Base-by-base conservation (phyloP, 2,113 vertebrate genomes). In the Mungos mungo region DNA sequence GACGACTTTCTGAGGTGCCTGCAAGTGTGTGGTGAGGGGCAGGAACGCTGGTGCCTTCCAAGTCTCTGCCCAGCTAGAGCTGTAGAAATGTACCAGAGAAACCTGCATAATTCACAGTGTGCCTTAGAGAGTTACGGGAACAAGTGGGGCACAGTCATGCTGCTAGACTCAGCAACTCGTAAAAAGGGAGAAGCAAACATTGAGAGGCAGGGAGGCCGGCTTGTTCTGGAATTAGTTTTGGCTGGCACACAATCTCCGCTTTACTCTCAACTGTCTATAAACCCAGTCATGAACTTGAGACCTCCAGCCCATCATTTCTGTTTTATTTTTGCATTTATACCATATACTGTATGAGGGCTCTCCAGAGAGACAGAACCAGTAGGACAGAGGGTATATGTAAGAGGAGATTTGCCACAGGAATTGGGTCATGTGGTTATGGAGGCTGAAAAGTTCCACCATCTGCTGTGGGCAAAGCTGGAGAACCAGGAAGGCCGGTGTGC, bases 91-190 rank as follows among this genome's bases (percentile, higher is more conserved):
- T 68, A 52, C 69, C 54, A n/a, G 65, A 29, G 90, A 80, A 38
- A 80, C 35, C 33, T 92, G 66, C 15, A 71, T 12, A 1, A 27
- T 80, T 33, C 21, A 31, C 11, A 2, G 29, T 31, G 35, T 54
- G 71, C 16, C 60, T 96, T 72, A 23, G 2, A 54, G 33, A 80
- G 47, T 74, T 68, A 50, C 77, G 94, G 71, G 25, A 86, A 93
- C 54, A 81, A 52, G 52, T 18, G 45, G 65, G 82, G 8, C 9
- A 11, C 1, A 57, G 79, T 65, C 86, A 68, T 88, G 19, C 57
- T 54, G 45, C 60, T 88, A 76, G 85, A 79, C 31, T 50, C 5
- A 72, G 95, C 38, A 57, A 72, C 91, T 96, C 88, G 25, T 96
- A 50, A 85, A 71, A 94, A 88, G 23, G 65, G 85, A 85, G 14